Percentiles rank a stretch among this genome's conserved stretches.
Conservation (phyloP, 2,888 invertebrate species). For the Dynastes hyllus region DNA sequence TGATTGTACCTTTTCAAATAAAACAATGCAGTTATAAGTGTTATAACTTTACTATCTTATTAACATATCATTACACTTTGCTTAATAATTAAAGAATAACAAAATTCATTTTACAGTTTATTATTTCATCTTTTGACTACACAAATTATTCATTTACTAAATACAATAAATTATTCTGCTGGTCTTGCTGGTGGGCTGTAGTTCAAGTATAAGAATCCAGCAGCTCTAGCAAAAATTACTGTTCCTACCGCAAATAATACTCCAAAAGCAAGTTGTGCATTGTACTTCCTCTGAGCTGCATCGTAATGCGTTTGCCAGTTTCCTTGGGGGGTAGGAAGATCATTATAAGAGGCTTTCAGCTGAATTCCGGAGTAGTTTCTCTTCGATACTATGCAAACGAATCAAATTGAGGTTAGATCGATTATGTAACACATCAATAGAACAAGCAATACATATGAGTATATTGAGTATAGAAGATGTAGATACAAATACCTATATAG, state of each 20-base stretch:
- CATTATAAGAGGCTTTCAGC: conserved; percentile 77
- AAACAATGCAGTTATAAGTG: background rate
- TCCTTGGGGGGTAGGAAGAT: conserved; percentile 84
- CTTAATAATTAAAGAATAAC: conserved; percentile 18
- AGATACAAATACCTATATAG: background rate
- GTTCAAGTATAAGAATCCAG: conserved; percentile 79
- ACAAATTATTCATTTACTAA: conserved; percentile 40
- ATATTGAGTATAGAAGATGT: background rate
- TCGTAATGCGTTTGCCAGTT: conserved; percentile 83
- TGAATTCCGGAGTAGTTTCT: conserved; percentile 49
- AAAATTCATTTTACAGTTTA: conserved; percentile 30
- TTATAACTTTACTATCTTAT: conserved; percentile 17
- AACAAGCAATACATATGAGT: background rate
- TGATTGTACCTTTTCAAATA: background rate
- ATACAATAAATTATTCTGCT: conserved; percentile 51
- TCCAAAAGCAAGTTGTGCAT: conserved; percentile 77
- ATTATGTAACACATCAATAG: conserved; percentile 39
- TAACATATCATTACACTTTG: background rate
- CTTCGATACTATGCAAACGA: conserved; percentile 47
- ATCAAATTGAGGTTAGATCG: conserved; percentile 42
- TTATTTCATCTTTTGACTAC: conserved; percentile 43
- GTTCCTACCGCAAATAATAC: conserved; percentile 71
- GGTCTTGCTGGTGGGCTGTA: conserved; percentile 74
- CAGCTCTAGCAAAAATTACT: conserved; percentile 74
- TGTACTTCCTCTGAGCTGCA: conserved; percentile 80